Conservation (phyloP, 1,140 invertebrate species). For the Onthophagus taurus region DNA sequence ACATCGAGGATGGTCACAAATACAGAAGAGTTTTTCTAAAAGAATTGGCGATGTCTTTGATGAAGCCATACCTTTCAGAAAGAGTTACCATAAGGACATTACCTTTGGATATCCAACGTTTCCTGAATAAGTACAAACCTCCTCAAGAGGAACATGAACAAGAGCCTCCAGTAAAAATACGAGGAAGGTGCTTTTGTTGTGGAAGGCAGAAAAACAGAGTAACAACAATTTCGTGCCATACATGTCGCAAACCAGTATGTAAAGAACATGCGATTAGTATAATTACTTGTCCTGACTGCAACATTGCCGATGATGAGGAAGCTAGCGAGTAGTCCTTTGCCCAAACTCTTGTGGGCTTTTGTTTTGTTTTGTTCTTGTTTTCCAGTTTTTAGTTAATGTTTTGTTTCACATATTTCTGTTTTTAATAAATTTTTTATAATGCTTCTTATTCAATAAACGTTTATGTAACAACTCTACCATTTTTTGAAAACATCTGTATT, state of each 20-base stretch:
- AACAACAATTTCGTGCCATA: background rate
- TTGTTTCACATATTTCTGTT: too few relatives aligned
- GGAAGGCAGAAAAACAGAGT: conserved; percentile 4
- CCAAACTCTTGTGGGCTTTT: too few relatives aligned
- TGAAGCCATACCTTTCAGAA: conserved; percentile 22
- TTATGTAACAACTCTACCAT: too few relatives aligned
- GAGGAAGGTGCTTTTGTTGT: conserved; percentile 13
- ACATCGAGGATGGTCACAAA: background rate
- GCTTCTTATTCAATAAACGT: too few relatives aligned
- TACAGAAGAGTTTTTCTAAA: conserved; percentile 37
- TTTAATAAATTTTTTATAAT: too few relatives aligned
- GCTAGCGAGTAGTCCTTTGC: too few relatives aligned
- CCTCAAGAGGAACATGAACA: background rate
- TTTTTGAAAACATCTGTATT: too few relatives aligned
- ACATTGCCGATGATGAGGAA: too few relatives aligned
- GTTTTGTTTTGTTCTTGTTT: too few relatives aligned
- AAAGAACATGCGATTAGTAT: background rate
- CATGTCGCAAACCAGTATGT: background rate
- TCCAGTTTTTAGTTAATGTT: too few relatives aligned
- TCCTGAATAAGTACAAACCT: conserved; percentile 6
- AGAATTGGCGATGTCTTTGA: conserved; percentile 35
- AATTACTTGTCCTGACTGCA: background rate
- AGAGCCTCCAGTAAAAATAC: conserved; percentile 9
- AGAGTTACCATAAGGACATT: conserved; percentile 8
- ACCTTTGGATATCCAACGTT: conserved; percentile 12